Base-by-base conservation (phyloP, 2,113 vertebrate species). In the Hipposideros armiger region DNA sequence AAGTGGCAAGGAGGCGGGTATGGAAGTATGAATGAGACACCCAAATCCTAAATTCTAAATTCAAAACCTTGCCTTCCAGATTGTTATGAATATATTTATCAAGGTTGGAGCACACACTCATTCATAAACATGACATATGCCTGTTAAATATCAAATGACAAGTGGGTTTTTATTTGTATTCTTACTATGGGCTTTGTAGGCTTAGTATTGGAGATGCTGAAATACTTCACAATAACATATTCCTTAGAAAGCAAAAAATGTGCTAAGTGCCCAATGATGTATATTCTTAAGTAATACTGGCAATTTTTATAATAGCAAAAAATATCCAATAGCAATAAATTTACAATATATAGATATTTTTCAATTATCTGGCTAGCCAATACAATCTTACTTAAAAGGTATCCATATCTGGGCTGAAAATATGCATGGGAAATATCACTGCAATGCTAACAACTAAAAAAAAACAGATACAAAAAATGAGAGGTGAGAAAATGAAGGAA, bases 271-370 rank as follows among this genome's bases (percentile, higher is more conserved):
- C 24, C 32, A 86, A 8, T 72, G n/a, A 60, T 19, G 14, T 3
- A 30, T 11, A 36, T 76, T 60, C 19, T 87, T 28, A 72, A 50
- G 24, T 0, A 81, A 54, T 17, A 52, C 2, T 24, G 84, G 16
- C n/a, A 52, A 69, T 45, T 74, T 86, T 94, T 81, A 67, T 17
- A 54, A 83, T 2, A 76, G 60, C 47, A 95, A 70, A 86, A 93
- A 56, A 40, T 15, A 54, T 32, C n/a, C 36, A 70, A 7, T 76
- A 36, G 19, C 45, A 76, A 10, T 60, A 88, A 64, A 26, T 66
- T 80, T 42, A 66, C 69, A 42, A 32, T 30, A 60, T 20, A 36
- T 40, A 32, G 24, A 60, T 20, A 36, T 40, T 45, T 94, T 82
- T 83, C 1, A 72, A 69, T 92, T 36, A 80, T 15, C 8, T 78